These are phyloP conservation scores for Andrena bicolor DNA, from an alignment of 2,888 invertebrate genomes.

Conservation along the genomic window DNA sequence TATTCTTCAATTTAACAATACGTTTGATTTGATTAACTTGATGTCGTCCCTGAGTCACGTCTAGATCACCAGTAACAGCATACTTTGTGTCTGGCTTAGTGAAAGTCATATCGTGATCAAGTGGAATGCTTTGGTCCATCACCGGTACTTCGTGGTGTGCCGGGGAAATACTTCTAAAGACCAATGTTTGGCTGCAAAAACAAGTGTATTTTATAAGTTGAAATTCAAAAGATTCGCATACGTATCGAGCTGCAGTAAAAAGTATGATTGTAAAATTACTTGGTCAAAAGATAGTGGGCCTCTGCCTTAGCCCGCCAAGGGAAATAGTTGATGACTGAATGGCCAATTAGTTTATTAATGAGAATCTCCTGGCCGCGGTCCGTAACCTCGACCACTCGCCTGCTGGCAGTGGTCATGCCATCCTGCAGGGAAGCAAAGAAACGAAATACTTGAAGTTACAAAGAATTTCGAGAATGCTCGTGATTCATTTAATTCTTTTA, in stretches of 20 bases:
- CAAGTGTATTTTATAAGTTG: neutral
- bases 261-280: conserved; percentile 70
- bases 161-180: conserved; percentile 73
- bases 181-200: conserved; percentile 81
- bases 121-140: conserved; percentile 32
- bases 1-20: conserved; percentile 74
- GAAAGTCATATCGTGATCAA: conserved; percentile 75
- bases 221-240: neutral
- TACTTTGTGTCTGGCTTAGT: conserved; percentile 64
- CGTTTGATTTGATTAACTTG: conserved; percentile 73
- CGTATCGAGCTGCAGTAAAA: neutral
- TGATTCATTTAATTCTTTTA: neutral
- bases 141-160: conserved; percentile 60
- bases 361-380: conserved; percentile 66
- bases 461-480: neutral
- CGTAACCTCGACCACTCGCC: conserved; percentile 71
- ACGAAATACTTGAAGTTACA: neutral
- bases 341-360: conserved; percentile 73
- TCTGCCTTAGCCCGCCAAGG: conserved; percentile 81
- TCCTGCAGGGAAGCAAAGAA: conserved; percentile 56
- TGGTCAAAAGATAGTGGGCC: conserved; percentile 82
- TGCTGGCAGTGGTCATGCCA: conserved; percentile 70
- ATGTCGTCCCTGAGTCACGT: conserved; percentile 81
- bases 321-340: conserved; percentile 75
- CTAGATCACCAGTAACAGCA: conserved; percentile 71